Base-by-base conservation (phyloP, 2,888 invertebrate genomes). In the Melitaea athalia region DNA sequence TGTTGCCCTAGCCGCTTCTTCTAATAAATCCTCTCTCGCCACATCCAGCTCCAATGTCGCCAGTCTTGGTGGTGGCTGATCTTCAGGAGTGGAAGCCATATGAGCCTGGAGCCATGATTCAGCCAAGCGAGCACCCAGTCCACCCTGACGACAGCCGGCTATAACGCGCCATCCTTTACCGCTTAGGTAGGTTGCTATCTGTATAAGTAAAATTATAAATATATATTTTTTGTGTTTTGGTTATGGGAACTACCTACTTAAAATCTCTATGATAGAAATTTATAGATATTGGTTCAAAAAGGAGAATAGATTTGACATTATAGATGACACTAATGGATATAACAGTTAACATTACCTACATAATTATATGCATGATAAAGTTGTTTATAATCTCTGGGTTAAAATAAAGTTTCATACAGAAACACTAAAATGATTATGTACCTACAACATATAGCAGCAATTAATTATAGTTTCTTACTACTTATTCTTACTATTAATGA, bases 31-130 rank as follows among this genome's bases (percentile, higher is more conserved):
- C 85, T 97, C 97, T 53, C 97, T 93, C 0, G 96, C 96, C 17
- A 97, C 96, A 81, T 97, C 97, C 76, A 97, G 86, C 62, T 96
- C 95, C 76, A 97, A 87, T 6, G 96, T 95, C 68, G 96, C 94
- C 63, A 97, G 94, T 69, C 94, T 92, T 33, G 81, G 93, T 76
- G 75, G 91, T 72, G 87, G 88, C 79, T 90, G 88, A 77, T 89
- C 85, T 67, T 93, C 93, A 47, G 85, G 93, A 79, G 87, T 85
- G 65, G 86, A 79, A 38, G 93, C 94, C 68, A 91, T 93, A 81
- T 87, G 94, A 71, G 82, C 92, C 78, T 87, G 93, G 68, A 85
- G 92, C 88, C 92, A 95, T 83, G 92, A 94, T 79, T 92, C 95
- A 65, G 94, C 95, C 84, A 95, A 92, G 38, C 94, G 93, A 64